Evolutionary conservation across 2,888 invertebrate species (phyloP), one percentile per base, ranked within the genome.

Genomic region (Epistrophe grossulariae): DNA sequence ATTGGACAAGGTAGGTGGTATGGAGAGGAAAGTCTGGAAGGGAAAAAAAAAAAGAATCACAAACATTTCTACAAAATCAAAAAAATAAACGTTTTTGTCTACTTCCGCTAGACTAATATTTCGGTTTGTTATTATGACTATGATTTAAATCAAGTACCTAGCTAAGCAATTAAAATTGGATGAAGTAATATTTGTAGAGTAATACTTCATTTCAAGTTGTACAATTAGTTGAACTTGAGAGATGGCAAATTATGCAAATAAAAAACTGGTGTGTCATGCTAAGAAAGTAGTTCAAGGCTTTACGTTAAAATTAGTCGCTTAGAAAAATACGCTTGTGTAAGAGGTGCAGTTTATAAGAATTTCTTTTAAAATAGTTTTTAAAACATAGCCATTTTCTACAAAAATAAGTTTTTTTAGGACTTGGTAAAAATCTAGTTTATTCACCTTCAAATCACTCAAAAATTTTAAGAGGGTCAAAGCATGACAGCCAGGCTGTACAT

Each of bases 1-100:
- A 57, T 57, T 60, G 73, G 38, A 35, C 35, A 40, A 24, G 4
- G 28, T 15, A 31, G 10, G 19, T 19, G n/a, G n/a, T n/a, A n/a
- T n/a, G n/a, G n/a, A n/a, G n/a, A 55, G 55, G 9, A 59, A 79
- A 66, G 35, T 35, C 35, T 35, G 9, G 5, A 45, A n/a, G 8
- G 7, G 45, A 8, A n/a, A 3, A 48, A 48, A 17, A 10, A 48
- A 48, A 17, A 10, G 48, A 48, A 17, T 10, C 3, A 50, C 19
- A 28, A 15, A n/a, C 1, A 15, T 55, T 55, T 24, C 2, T 0
- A 52, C 3, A 55, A 55, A 31, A 55, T 9, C 0, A 24, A 28
- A 0, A 9, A 55, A 9, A 55, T 2, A 24, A 24, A 24, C 13
- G 3, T 28, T 55, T n/a, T 6, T 55, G 15, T 28, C 8, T 31